Evolutionary conservation across 2,113 vertebrate genomes (phyloP).

Genomic region (Sakesphorus luctuosus): DNA sequence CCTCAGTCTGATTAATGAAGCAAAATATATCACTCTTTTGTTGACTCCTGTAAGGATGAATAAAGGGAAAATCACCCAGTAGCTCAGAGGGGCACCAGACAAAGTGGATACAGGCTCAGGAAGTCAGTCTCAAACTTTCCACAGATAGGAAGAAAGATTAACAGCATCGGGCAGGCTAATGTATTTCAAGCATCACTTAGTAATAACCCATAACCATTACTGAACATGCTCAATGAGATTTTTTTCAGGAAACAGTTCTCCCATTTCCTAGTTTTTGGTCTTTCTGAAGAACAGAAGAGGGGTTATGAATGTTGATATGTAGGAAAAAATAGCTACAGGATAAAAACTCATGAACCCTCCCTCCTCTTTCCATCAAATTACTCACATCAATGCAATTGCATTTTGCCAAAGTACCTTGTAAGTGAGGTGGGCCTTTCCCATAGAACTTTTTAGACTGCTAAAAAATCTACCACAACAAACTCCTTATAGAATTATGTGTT

Average conservation of each 20-base stretch:
- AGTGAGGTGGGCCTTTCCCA: neutral
- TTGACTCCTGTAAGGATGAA: neutral
- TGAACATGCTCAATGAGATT: neutral
- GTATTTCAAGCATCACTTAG: neutral
- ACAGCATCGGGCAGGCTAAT: neutral
- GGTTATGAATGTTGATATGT: neutral
- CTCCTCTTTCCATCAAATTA: neutral
- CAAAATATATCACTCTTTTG: neutral
- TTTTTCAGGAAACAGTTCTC: neutral
- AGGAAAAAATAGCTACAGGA: neutral
- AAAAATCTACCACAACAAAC: neutral
- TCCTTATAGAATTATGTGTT: neutral
- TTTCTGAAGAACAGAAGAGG: neutral
- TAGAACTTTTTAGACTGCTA: neutral
- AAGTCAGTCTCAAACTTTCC: neutral
- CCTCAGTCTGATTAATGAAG: neutral
- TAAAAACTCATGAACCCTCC: neutral
- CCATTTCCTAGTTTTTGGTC: neutral
- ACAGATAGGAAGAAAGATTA: slow-evolving; percentile 17
- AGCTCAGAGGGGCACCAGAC: neutral
- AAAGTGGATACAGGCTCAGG: neutral
- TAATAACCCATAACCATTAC: neutral
- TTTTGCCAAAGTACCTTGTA: neutral
- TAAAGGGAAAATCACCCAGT: neutral
- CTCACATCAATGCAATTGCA: neutral